Base-by-base conservation (phyloP, 2,888 invertebrate species). In the Parascotia fuliginaria region DNA sequence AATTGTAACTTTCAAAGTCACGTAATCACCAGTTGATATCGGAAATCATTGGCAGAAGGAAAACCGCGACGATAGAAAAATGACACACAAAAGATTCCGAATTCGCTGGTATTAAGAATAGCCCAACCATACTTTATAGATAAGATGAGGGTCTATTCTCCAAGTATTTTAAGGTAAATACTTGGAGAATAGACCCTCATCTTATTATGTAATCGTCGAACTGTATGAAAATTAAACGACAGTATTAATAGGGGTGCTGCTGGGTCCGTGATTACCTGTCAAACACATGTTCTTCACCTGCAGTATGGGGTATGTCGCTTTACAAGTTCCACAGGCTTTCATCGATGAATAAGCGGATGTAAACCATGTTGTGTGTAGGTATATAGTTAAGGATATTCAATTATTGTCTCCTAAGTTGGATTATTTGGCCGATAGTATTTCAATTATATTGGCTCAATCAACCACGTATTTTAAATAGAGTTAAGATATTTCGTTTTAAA, bases 201-300 rank as follows among this genome's bases (percentile, higher is more conserved):
- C n/a, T n/a, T 65, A 60, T 64, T 60, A 45, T 48, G 44, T 68
- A 68, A 50, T 47, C 41, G 22, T 42, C 54, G 51, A 32, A 57
- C 47, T 52, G 41, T 65, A 54, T 49, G 55, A 60, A 65, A 70
- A 73, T 68, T 61, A 48, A 70, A 62, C 60, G 68, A 62, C 64
- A 65, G 58, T 66, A 60, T 65, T 60, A 65, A 65, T 59, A 67
- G 60, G 54, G 56, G 58, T 38, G 53, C 50, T 61, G 16, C 34
- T 31, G 42, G 56, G 62, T 50, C 47, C 49, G 50, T 71, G 77
- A 81, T 81, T 75, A 65, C 73, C 77, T 82, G 83, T 83, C 83
- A 77, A 57, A 60, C 55, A 57, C 83, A 82, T 75, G 71, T 74
- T 67, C 74, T 79, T 78, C 74, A 65, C 65, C 66, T 63, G 62